These are phyloP conservation scores for Apteryx mantelli DNA, from an alignment of 2,113 vertebrate genomes.

Conservation along the genomic window DNA sequence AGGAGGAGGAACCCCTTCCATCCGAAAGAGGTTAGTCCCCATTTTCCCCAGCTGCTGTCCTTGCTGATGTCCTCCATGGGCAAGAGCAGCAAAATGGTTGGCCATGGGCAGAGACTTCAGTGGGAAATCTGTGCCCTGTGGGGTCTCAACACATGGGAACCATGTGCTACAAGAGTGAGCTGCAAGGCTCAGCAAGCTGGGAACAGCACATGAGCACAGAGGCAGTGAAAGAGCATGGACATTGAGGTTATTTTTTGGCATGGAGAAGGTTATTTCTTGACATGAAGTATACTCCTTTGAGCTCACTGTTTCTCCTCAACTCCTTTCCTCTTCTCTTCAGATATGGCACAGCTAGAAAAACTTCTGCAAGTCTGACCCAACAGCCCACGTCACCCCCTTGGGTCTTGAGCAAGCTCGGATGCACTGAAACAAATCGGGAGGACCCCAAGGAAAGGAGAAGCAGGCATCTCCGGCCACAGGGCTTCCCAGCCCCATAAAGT, in stretches of 20 bases:
- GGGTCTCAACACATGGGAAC: neutral
- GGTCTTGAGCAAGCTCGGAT: neutral
- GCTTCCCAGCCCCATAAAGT: neutral
- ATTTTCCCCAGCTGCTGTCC: neutral
- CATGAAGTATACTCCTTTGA: neutral
- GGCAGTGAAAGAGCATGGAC: neutral
- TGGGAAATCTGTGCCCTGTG: neutral
- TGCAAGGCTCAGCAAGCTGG: neutral
- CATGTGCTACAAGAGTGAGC: neutral
- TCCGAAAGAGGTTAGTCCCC: neutral
- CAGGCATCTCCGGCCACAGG: neutral
- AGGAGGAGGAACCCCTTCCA: neutral
- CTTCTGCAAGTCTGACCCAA: too few relatives aligned
- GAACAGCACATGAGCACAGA: neutral
- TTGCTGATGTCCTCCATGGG: neutral
- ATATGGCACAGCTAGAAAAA: neutral
- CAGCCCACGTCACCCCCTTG: too few relatives aligned
- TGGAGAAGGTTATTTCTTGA: neutral
- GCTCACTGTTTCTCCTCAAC: neutral
- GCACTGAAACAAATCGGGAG: neutral
- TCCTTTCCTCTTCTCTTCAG: neutral
- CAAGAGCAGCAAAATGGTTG: too few relatives aligned
- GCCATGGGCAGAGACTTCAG: too few relatives aligned
- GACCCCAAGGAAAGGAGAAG: too few relatives aligned
- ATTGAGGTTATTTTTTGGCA: neutral